Percentiles rank a stretch among this genome's conserved stretches.
phyloP scores from a whole-genome alignment of 2,888 invertebrate species.

The Drosophila atripex region DNA sequence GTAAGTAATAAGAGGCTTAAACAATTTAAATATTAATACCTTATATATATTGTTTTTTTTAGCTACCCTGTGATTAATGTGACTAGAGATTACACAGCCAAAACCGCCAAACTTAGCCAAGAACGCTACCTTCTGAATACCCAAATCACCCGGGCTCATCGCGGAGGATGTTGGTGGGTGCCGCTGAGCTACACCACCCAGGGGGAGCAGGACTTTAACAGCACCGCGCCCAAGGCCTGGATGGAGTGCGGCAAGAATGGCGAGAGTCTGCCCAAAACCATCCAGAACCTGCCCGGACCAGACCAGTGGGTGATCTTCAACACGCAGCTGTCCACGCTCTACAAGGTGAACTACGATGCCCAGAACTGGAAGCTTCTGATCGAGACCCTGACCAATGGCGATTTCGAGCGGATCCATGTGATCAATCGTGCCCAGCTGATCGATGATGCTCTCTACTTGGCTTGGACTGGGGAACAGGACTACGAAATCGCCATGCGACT shows the following conservation, averaged over 20 bases:
- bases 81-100: conserved; percentile 86
- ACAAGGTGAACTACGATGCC: conserved; percentile 91
- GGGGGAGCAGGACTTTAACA: conserved; percentile 84
- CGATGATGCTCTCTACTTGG: conserved; percentile 89
- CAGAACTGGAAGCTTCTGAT: conserved; percentile 89
- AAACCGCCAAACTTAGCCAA: conserved; percentile 86
- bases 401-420: conserved; percentile 86
- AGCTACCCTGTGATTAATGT: conserved; percentile 90
- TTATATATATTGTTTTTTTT: background rate
- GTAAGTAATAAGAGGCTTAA: conserved; percentile 26
- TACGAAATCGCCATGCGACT: conserved; percentile 87
- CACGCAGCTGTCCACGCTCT: conserved; percentile 88
- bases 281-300: conserved; percentile 83
- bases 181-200: conserved; percentile 86
- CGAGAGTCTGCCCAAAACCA: conserved; percentile 63
- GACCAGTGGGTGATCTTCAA: conserved; percentile 90
- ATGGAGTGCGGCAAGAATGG: conserved; percentile 83
- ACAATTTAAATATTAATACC: background rate
- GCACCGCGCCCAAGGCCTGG: conserved; percentile 85
- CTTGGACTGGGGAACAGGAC: conserved; percentile 87
- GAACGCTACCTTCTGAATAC: conserved; percentile 83
- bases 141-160: conserved; percentile 60
- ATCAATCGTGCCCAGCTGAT: conserved; percentile 92
- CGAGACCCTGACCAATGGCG: conserved; percentile 85
- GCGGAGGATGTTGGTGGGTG: conserved; percentile 86